Evolutionary conservation across 2,888 invertebrate species (phyloP).

Genomic region (Megamerina dolium): DNA sequence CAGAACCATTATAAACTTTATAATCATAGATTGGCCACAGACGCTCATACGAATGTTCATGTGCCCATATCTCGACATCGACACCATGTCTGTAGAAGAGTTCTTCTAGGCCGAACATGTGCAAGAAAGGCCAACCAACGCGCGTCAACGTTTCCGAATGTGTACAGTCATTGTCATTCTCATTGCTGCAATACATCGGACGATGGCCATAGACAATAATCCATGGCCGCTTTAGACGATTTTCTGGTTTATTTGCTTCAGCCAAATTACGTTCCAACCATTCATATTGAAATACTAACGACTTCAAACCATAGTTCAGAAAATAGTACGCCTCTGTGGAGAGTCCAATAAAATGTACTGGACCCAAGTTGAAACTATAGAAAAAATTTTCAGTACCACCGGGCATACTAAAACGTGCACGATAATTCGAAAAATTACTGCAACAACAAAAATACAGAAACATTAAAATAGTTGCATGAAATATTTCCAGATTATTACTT

Average conservation of each 20-base stretch:
- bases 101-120: constrained; percentile 71
- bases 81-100: constrained; percentile 84
- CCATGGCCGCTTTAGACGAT: constrained; percentile 72
- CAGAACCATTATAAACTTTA: constrained; percentile 61
- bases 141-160: constrained; percentile 59
- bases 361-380: constrained; percentile 86
- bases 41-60: constrained; percentile 96
- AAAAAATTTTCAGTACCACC: constrained; percentile 63
- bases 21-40: constrained; percentile 91
- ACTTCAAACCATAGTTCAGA: constrained; percentile 76
- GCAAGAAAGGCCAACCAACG: constrained; percentile 61
- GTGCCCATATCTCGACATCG: constrained; percentile 92
- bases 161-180: constrained; percentile 74
- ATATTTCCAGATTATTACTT: constrained; percentile 32
- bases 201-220: constrained; percentile 78
- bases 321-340: constrained; percentile 96
- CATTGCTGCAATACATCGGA: constrained; percentile 89
- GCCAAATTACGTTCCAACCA: constrained; percentile 80
- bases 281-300: constrained; percentile 73
- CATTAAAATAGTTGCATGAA: neutral
- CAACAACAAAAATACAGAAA: constrained; percentile 22
- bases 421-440: constrained; percentile 94
- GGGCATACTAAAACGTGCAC: constrained; percentile 88
- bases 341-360: constrained; percentile 83
- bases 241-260: constrained; percentile 67